Evolutionary conservation across 2,888 invertebrate genomes (phyloP).

Genomic region (Chrysopilus asiliformis): DNA sequence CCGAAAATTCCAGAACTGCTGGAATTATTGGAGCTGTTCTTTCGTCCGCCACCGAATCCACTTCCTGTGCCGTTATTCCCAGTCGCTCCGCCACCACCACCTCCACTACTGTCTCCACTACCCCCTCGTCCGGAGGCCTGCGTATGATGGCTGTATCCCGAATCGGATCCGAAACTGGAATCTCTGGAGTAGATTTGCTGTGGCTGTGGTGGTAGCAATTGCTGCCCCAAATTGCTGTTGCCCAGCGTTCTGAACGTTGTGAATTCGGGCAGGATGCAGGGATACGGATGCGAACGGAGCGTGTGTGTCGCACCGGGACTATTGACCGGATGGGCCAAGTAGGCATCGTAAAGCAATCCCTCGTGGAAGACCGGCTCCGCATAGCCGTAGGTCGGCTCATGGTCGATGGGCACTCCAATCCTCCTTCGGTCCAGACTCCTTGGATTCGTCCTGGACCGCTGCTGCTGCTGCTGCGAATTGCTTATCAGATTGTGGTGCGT

Average conservation of each 20-base stretch:
- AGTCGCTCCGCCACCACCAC: slow-evolving; percentile 2
- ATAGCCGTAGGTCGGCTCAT: slow-evolving; percentile 36
- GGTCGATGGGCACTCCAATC: slow-evolving; percentile 22
- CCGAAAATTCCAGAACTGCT: not conserved
- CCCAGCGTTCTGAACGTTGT: slow-evolving; percentile 14
- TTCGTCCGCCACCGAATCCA: slow-evolving; percentile 7
- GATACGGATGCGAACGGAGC: slow-evolving; percentile 34
- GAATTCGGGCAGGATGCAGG: slow-evolving; percentile 27
- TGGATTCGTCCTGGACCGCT: slow-evolving; percentile 29
- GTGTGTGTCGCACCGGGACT: not conserved
- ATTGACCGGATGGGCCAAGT: slow-evolving; percentile 23
- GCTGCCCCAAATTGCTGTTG: slow-evolving; percentile 3
- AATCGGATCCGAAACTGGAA: slow-evolving; percentile 72
- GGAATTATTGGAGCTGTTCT: slow-evolving; percentile 2
- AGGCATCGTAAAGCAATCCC: slow-evolving; percentile 60
- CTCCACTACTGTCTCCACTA: slow-evolving; percentile 6
- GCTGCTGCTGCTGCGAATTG: slow-evolving; percentile 8
- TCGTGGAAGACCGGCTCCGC: slow-evolving; percentile 63
- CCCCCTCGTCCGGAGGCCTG: slow-evolving; percentile 30
- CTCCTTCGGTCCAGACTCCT: slow-evolving; percentile 29
- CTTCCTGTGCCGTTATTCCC: slow-evolving; percentile 8
- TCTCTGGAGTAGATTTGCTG: slow-evolving; percentile 50
- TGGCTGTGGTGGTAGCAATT: slow-evolving; percentile 8
- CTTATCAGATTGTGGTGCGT: slow-evolving; percentile 24
- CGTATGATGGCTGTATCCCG: slow-evolving; percentile 62